phyloP scores from a whole-genome alignment of 2,888 invertebrate species.

The Prenolepis imparis region DNA sequence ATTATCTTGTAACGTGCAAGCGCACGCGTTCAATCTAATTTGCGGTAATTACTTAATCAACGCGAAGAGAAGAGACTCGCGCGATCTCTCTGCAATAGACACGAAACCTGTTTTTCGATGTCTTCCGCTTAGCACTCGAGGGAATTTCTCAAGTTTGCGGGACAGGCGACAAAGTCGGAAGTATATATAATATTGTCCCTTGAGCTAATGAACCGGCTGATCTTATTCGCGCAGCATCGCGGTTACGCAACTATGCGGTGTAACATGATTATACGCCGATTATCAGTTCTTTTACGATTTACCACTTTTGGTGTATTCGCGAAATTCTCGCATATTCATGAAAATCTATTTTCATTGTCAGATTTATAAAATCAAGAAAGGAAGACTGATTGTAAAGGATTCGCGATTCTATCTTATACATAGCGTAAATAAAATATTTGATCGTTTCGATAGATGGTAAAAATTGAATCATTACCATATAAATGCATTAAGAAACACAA shows the following conservation, averaged over 20 bases:
- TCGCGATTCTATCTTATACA: not conserved
- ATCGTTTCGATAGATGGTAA: not conserved
- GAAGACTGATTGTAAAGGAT: not conserved
- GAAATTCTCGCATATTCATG: not conserved
- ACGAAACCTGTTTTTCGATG: slow-evolving; percentile 71
- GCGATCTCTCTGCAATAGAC: slow-evolving; percentile 59
- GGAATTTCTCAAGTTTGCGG: slow-evolving; percentile 64
- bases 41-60: slow-evolving; percentile 75
- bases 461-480: not conserved
- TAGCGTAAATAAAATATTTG: not conserved
- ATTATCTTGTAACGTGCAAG: slow-evolving; percentile 41
- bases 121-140: slow-evolving; percentile 57
- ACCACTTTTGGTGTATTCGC: not conserved
- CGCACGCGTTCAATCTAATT: slow-evolving; percentile 64
- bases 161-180: slow-evolving; percentile 56
- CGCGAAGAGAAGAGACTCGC: slow-evolving; percentile 46
- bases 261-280: not conserved
- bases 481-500: not conserved
- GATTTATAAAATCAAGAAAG: not conserved
- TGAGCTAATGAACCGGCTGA: slow-evolving; percentile 64
- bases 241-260: slow-evolving; percentile 5
- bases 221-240: slow-evolving; percentile 47
- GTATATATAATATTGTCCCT: slow-evolving; percentile 51
- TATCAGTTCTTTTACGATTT: not conserved
- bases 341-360: not conserved